phyloP scores from a whole-genome alignment of 2,113 vertebrate genomes.

The Rhombomys opimus region DNA sequence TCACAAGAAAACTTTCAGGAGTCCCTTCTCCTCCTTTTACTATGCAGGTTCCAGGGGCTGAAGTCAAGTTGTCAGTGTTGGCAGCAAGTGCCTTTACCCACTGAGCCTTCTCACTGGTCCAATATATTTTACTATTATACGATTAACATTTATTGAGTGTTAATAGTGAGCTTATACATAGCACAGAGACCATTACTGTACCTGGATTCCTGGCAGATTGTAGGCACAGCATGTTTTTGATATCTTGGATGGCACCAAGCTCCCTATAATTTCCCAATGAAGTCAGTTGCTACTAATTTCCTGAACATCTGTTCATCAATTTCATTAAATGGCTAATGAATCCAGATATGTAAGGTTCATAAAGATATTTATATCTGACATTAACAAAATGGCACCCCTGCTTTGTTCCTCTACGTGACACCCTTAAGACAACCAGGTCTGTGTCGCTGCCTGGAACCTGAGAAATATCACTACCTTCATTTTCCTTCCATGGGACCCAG shows the following conservation, averaged over 20 bases:
- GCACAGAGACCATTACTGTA: constrained; percentile 68
- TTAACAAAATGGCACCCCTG: constrained; percentile 79
- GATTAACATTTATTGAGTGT: constrained; percentile 81
- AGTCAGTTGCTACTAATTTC: constrained; percentile 81
- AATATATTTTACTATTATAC: constrained; percentile 77
- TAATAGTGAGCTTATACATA: constrained; percentile 76
- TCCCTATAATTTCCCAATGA: constrained; percentile 72
- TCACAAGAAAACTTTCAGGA: neutral
- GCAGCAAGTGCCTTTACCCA: neutral
- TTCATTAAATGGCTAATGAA: constrained; percentile 84
- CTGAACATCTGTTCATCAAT: constrained; percentile 82
- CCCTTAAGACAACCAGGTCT: constrained; percentile 57
- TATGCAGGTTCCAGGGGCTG: neutral
- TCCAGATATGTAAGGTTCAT: constrained; percentile 81
- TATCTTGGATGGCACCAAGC: constrained; percentile 77
- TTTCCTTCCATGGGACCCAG: neutral
- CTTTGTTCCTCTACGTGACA: constrained; percentile 71
- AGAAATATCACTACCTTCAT: neutral
- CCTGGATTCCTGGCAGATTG: constrained; percentile 77
- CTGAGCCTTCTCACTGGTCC: neutral
- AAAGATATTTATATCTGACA: constrained; percentile 83
- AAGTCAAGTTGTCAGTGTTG: neutral
- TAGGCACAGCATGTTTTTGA: constrained; percentile 80
- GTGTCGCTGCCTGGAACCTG: constrained; percentile 49
- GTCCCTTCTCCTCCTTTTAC: too few relatives aligned